Percentiles rank a stretch among this genome's conserved stretches.
These are phyloP conservation scores for Tragelaphus imberbis DNA, from an alignment of 2,113 vertebrate species.

Conservation along the genomic window DNA sequence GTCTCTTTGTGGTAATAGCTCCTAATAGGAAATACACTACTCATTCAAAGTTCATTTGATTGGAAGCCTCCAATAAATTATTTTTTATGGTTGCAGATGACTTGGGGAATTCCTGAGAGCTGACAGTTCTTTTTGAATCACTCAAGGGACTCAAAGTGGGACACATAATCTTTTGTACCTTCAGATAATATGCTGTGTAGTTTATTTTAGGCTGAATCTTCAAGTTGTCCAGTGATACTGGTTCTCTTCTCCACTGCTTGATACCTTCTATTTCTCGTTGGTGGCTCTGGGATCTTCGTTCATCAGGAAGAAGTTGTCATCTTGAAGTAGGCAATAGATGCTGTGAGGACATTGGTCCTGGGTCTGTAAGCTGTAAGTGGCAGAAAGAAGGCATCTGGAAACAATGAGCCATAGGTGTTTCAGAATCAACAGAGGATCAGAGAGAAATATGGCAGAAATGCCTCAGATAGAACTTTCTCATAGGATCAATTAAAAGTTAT, in stretches of 20 bases:
- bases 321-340: constrained; percentile 35
- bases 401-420: not conserved
- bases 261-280: constrained; percentile 32
- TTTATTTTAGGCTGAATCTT: not conserved
- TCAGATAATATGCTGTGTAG: not conserved
- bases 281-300: not conserved
- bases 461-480: not conserved
- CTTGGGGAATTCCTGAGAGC: not conserved
- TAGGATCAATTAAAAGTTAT: not conserved
- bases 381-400: not conserved
- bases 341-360: not conserved
- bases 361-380: no score
- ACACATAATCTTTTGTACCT: no score
- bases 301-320: not conserved
- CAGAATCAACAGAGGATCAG: not conserved
- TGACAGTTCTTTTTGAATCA: not conserved
- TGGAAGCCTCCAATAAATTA: not conserved
- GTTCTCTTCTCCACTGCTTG: constrained; percentile 33
- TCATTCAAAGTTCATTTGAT: not conserved
- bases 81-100: not conserved
- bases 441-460: not conserved
- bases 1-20: not conserved
- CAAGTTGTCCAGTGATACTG: not conserved
- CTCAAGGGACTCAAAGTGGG: not conserved
- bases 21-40: not conserved